Base-by-base conservation (phyloP, 2,888 invertebrate genomes). In the Tineola bisselliella region DNA sequence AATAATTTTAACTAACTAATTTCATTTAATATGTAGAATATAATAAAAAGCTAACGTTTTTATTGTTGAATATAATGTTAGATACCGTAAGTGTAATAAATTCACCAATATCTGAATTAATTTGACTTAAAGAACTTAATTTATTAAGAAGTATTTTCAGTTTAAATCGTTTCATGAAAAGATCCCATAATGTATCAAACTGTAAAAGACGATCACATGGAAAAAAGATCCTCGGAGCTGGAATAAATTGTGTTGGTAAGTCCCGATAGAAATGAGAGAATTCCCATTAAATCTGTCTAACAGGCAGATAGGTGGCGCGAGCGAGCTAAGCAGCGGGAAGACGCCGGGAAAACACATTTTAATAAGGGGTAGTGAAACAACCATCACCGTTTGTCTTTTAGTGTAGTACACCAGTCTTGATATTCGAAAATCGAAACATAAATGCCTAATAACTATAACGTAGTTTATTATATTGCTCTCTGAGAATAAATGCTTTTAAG, bases 241-340 rank as follows among this genome's bases (percentile, higher is more conserved):
- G 73, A 73, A 83, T 82, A 84, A 82, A 83, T 84, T 78, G 66
- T 60, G 65, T 67, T 69, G 70, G 77, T 81, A 81, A 83, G 74
- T 77, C 79, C 73, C 79, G 81, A 83, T 82, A 81, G 81, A 84
- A 83, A 81, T 82, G 78, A 81, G 77, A 79, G 77, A 75, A 79
- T 76, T 71, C 65, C 75, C 77, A 76, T 83, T 82, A 81, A 82
- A 80, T 80, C 77, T 79, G 70, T 71, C 72, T 74, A 77, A 79
- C 63, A 73, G 72, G 77, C 76, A 61, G 79, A 82, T 81, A 81
- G 82, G 78, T 81, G 77, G 79, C 79, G 77, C 72, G 75, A 66
- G 68, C 63, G 56, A 62, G 67, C 74, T 76, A 76, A 79, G 75
- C 72, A 75, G 72, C 68, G 70, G 67, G 66, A 74, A 73, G 71